Evolutionary conservation across 2,888 invertebrate genomes (phyloP), one percentile per base, ranked within the genome.

Genomic region (Lissonota sp.): DNA sequence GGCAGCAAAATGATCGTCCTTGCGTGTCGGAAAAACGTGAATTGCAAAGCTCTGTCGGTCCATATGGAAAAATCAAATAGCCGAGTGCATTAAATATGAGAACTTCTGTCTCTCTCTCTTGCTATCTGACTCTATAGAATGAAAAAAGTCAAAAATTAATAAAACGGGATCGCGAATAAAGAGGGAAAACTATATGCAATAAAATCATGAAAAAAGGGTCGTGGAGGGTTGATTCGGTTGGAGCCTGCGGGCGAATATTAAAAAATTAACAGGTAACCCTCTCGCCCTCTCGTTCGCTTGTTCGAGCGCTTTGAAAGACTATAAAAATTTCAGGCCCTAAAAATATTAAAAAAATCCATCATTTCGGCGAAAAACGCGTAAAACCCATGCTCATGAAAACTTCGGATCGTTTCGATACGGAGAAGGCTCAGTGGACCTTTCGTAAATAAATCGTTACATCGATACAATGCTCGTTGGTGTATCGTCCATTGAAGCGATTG

Each of bases 1-100:
- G 66, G 10, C 10, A 51, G 53, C 46, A 40, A 16, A 26, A 26
- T 26, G 26, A 26, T 26, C 26, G 26, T 53, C 12, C 6, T 4
- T 12, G 46, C 42, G 63, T 5, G 37, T 3, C 16, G 44, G 64
- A 63, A 74, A 72, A 58, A 71, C 64, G 46, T 64, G 69, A 73
- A 57, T 49, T 51, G 26, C 67, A 66, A 46, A 51, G 46, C n/a
- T 67, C 51, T 73, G 62, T 39, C 37, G 73, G 64, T 60, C 73
- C 67, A 79, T 75, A 72, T 72, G 77, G 74, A 84, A 85, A 86
- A 86, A 86, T 86, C 84, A 85, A 84, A 84, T 86, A 85, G 80
- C 80, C 74, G 83, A 80, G 85, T 86, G 86, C 86, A 87, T 87
- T 85, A 87, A 87, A 86, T 85, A 87, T 85, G 86, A 87, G 82